Percentiles rank a stretch among this genome's conserved stretches.
Evolutionary conservation across 2,797 vertebrate genomes (phyloP).

Genomic region (Brachyalestes nurse): DNA sequence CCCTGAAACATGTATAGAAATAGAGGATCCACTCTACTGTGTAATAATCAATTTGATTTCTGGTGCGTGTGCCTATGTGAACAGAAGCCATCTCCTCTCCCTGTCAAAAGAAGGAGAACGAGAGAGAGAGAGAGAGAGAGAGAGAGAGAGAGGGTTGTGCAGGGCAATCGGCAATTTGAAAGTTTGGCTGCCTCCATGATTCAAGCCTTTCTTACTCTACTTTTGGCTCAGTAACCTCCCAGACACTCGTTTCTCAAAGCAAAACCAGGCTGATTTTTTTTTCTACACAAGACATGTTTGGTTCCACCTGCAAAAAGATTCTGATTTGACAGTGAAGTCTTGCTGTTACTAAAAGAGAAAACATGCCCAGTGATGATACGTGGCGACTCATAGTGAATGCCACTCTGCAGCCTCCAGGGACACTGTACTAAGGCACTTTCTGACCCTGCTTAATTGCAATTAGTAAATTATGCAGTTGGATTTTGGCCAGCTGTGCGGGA

Average conservation of each 20-base stretch:
- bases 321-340: not conserved
- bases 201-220: slow-evolving; percentile 28
- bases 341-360: slow-evolving; percentile 1
- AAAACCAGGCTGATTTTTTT: not conserved
- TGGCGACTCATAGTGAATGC: slow-evolving; percentile 21
- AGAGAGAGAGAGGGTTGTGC: slow-evolving; percentile 20
- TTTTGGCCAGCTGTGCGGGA: slow-evolving; percentile 74
- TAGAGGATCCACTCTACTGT: slow-evolving; percentile 61
- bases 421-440: slow-evolving; percentile 45
- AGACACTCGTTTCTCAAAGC: slow-evolving; percentile 4
- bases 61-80: slow-evolving; percentile 36
- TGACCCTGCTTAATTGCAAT: slow-evolving; percentile 75
- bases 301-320: not conserved
- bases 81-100: slow-evolving; percentile 50
- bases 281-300: not conserved
- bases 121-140: slow-evolving; percentile 9
- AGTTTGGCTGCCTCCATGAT: slow-evolving; percentile 38
- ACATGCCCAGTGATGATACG: slow-evolving; percentile 5
- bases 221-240: slow-evolving; percentile 14
- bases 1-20: slow-evolving; percentile 57
- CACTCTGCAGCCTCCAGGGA: slow-evolving; percentile 42
- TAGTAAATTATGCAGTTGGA: slow-evolving; percentile 80
- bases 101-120: slow-evolving; percentile 41
- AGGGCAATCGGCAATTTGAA: slow-evolving; percentile 51
- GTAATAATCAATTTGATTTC: slow-evolving; percentile 65